Evolutionary conservation across 1,140 invertebrate genomes (phyloP).

Genomic region (Cherax quadricarinatus): DNA sequence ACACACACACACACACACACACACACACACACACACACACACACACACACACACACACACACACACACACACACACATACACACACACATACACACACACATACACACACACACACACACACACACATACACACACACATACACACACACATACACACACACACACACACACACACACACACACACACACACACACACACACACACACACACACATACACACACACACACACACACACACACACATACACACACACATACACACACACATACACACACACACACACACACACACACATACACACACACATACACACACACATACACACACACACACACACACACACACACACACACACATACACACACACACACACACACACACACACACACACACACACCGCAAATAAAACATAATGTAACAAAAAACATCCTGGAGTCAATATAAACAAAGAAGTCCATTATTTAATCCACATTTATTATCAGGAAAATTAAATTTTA

Average conservation of each 20-base stretch:
- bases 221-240: slow-evolving; percentile 11
- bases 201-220: slow-evolving; percentile 9
- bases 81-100: no score
- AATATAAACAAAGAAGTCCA: no score
- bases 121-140: neutral
- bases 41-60: no score
- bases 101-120: no score
- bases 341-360: slow-evolving; percentile 12
- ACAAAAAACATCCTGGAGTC: no score
- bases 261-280: neutral
- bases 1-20: neutral
- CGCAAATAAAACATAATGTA: no score
- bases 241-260: slow-evolving; percentile 16
- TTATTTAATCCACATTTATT: no score
- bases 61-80: no score
- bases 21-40: slow-evolving; percentile 7
- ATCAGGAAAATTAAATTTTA: no score
- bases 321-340: slow-evolving; percentile 8
- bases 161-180: no score
- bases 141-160: neutral
- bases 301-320: slow-evolving; percentile 7
- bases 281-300: no score
- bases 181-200: slow-evolving; percentile 1
- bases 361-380: slow-evolving; percentile 26
- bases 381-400: slow-evolving; percentile 24